These are phyloP conservation scores for Nomada fabriciana DNA, from an alignment of 2,888 invertebrate genomes.

Conservation along the genomic window DNA sequence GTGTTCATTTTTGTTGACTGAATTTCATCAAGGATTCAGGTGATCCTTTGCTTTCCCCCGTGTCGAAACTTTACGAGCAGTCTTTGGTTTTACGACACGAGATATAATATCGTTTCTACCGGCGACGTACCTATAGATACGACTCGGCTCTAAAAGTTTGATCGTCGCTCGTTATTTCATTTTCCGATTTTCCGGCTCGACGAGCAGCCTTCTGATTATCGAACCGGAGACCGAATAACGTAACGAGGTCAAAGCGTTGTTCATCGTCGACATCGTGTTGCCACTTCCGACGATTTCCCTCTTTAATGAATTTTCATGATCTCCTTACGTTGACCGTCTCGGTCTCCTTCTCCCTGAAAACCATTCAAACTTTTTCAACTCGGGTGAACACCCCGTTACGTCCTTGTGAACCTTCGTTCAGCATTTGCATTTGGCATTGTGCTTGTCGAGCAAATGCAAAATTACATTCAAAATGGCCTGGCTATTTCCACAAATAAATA, in stretches of 20 bases:
- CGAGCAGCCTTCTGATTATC: conserved; percentile 46
- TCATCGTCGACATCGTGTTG: conserved; percentile 24
- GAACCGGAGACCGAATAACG: not conserved
- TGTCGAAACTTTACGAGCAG: conserved; percentile 28
- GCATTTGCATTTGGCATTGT: not conserved
- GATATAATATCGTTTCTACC: conserved; percentile 34
- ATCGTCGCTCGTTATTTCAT: conserved; percentile 58
- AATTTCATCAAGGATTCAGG: conserved; percentile 23
- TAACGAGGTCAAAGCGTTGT: conserved; percentile 54
- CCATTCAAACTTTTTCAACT: not conserved
- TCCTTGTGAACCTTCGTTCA: not conserved
- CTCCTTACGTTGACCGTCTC: not conserved
- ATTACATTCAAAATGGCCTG: too few species aligned
- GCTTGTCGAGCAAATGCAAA: too few species aligned
- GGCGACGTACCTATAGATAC: not conserved
- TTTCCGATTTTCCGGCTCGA: conserved; percentile 51
- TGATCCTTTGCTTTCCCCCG: conserved; percentile 6
- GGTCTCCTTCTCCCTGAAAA: not conserved
- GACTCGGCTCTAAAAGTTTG: conserved; percentile 39
- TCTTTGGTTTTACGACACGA: conserved; percentile 36
- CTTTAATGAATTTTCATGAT: conserved; percentile 47
- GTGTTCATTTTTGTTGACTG: conserved; percentile 26
- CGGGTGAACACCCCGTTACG: not conserved
- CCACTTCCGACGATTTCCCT: conserved; percentile 4
- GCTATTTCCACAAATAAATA: too few species aligned